Evolutionary conservation across 2,888 invertebrate genomes (phyloP).

Genomic region (Eurois occulta): DNA sequence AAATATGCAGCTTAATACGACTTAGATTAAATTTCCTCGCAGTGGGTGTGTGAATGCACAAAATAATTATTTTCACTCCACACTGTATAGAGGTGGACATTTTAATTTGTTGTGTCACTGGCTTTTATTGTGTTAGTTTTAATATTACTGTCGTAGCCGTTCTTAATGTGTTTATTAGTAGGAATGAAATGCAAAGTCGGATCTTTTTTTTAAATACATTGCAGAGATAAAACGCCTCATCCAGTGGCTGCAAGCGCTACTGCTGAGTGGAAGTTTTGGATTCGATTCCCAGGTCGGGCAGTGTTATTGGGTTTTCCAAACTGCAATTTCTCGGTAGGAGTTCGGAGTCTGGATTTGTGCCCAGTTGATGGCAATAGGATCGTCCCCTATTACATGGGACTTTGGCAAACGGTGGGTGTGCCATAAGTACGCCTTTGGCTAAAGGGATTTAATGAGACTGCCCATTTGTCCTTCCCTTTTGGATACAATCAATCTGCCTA

Average conservation of each 20-base stretch:
- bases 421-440: neutral
- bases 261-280: neutral
- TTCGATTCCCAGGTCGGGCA: neutral
- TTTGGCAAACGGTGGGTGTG: neutral
- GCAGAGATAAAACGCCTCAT: neutral
- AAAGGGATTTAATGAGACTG: too few relatives aligned
- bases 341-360: neutral
- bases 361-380: neutral
- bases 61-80: conserved; percentile 42
- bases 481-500: too few relatives aligned
- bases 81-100: conserved; percentile 14
- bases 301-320: neutral
- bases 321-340: neutral
- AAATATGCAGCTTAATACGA: conserved; percentile 25
- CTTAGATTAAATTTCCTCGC: conserved; percentile 48
- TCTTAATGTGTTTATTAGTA: neutral
- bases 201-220: neutral
- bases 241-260: neutral
- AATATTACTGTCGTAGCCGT: conserved; percentile 10
- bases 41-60: conserved; percentile 34
- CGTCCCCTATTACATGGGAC: neutral
- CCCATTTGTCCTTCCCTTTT: too few relatives aligned
- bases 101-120: conserved; percentile 42
- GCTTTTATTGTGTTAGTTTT: conserved; percentile 27
- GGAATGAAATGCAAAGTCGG: neutral